Evolutionary conservation across 2,113 vertebrate species (phyloP).

Genomic region (Tyrannus savana): DNA sequence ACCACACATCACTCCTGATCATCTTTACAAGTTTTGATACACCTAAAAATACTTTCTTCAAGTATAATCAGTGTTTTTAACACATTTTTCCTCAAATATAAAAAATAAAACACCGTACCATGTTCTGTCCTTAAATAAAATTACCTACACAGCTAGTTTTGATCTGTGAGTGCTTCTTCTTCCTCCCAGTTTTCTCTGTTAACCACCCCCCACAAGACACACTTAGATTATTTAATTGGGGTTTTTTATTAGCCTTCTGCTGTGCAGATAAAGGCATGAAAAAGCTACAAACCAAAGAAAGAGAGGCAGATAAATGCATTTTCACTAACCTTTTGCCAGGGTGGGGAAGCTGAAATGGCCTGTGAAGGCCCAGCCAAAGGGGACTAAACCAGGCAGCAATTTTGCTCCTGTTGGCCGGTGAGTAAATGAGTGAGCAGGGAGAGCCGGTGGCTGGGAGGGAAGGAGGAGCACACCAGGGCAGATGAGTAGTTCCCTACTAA

Average conservation of each 20-base stretch:
- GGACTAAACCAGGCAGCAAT: not conserved
- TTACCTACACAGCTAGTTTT: not conserved
- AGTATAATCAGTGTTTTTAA: not conserved
- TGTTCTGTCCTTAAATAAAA: slow-evolving; percentile 11
- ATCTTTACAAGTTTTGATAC: not conserved
- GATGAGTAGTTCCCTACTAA: not conserved
- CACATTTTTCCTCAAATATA: not conserved
- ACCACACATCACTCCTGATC: not conserved
- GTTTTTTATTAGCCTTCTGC: not conserved
- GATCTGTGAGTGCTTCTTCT: not conserved
- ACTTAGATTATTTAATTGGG: not conserved
- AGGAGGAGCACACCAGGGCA: not conserved
- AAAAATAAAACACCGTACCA: not conserved
- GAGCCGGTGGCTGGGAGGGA: not conserved
- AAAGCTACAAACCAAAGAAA: not conserved
- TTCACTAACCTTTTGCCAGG: slow-evolving; percentile 41
- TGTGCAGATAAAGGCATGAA: not conserved
- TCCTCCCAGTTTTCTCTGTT: not conserved
- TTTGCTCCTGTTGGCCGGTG: not conserved
- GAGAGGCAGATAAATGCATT: not conserved
- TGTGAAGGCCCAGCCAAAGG: not conserved
- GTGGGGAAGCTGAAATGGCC: not conserved
- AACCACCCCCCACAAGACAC: not conserved
- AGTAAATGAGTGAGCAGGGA: not conserved
- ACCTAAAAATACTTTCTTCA: slow-evolving; percentile 47